phyloP scores from a whole-genome alignment of 1,140 invertebrate species.

The Sarcophaga peregrina region DNA sequence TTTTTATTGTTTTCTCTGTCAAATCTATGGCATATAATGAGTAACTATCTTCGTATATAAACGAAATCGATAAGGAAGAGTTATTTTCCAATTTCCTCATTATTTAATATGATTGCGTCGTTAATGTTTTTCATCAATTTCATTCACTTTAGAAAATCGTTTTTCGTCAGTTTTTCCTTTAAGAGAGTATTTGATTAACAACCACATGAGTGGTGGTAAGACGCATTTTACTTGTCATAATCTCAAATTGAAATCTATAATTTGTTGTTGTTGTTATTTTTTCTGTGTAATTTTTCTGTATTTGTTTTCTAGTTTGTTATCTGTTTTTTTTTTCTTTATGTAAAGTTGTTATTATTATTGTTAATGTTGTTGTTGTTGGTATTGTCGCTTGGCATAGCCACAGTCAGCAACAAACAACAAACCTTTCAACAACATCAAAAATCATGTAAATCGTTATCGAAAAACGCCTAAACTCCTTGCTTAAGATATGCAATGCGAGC shows the following conservation, averaged over 20 bases:
- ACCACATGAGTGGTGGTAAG: neutral
- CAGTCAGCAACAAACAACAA: neutral
- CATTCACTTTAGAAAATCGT: no score
- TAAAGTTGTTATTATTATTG: neutral
- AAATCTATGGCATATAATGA: no score
- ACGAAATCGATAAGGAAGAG: neutral
- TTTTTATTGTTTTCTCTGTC: no score
- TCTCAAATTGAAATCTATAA: slow-evolving; percentile 18
- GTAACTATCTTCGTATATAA: no score
- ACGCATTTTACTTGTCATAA: slow-evolving; percentile 18
- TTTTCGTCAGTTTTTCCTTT: neutral
- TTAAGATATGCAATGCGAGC: neutral
- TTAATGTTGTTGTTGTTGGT: neutral
- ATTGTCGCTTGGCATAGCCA: no score
- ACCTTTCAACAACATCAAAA: slow-evolving; percentile 19
- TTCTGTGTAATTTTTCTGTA: neutral
- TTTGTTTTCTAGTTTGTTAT: slow-evolving; percentile 17
- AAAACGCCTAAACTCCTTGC: slow-evolving; percentile 10
- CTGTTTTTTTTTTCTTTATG: neutral
- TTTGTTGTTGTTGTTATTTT: neutral
- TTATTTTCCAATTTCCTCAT: slow-evolving; percentile 1
- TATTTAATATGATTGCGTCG: slow-evolving; percentile 1
- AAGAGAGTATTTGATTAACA: neutral
- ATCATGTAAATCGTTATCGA: slow-evolving; percentile 27
- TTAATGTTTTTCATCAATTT: neutral